Base-by-base conservation (phyloP, 2,797 vertebrate species). In the Rachycentron canadum region DNA sequence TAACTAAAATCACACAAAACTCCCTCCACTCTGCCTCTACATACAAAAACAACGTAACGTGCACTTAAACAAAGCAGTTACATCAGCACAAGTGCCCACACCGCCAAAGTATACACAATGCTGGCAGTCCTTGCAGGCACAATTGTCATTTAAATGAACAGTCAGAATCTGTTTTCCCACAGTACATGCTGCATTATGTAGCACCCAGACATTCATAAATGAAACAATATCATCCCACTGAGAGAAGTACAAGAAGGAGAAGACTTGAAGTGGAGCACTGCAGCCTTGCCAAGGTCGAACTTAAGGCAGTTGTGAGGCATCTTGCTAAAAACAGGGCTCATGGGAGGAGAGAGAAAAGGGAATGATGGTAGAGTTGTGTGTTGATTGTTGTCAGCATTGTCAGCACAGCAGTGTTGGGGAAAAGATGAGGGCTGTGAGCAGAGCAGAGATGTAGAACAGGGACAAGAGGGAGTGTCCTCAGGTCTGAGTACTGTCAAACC, bases 71-170 rank as follows among this genome's bases (percentile, higher is more conserved):
- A 73, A 43, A 80, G 59, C 70, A 17, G 55, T 74, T 76, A 65
- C 57, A 64, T 88, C 78, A 64, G 63, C 32, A 0, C 55, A 53
- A 76, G 61, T 63, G 12, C 41, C 45, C 61, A 73, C 83, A 43
- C 55, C 72, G 71, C 83, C 80, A 85, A 79, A 85, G 58, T 55
- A 74, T 55, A 81, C 85, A 78, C 65, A 21, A 71, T 14, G 61
- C 74, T 78, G 79, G 67, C 64, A 57, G 65, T 68, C 68, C 81
- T 86, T 76, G 61, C 19, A 69, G 86, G 47, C 73, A 75, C 73
- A 79, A 66, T 75, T 84, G 78, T 83, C 76, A 88, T 87, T 89
- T 81, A 79, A 87, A 90, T 86, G 81, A 87, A 84, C 74, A 67
- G 55, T 74, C 32, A 26, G 50, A 79, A 80, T 89, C 50, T 74